phyloP scores from a whole-genome alignment of 2,888 invertebrate species.

The Iphiclides podalirius region DNA sequence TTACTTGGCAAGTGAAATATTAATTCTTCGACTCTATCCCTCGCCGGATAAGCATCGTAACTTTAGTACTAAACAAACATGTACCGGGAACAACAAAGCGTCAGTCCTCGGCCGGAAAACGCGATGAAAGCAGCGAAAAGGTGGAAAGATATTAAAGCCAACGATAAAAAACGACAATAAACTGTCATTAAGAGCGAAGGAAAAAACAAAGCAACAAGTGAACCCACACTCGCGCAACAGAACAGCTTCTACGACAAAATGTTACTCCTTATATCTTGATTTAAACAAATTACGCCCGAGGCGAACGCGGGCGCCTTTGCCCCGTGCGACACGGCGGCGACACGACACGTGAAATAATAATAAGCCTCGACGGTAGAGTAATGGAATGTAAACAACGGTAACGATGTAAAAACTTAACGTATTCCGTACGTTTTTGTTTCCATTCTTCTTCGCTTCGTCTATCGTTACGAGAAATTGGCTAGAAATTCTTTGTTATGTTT shows the following conservation, averaged over 20 bases:
- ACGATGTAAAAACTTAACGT: background rate
- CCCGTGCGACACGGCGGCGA: slow-evolving; percentile 23
- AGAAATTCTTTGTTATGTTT: too few species aligned
- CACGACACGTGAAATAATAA: slow-evolving; percentile 15
- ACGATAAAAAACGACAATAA: slow-evolving; percentile 22
- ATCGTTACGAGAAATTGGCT: too few species aligned
- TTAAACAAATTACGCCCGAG: slow-evolving; percentile 55
- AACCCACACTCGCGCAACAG: slow-evolving; percentile 17
- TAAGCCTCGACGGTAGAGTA: background rate
- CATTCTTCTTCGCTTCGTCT: too few species aligned
- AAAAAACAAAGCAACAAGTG: slow-evolving; percentile 22
- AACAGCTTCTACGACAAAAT: slow-evolving; percentile 38
- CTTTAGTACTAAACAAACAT: background rate
- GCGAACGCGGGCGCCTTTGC: slow-evolving; percentile 30
- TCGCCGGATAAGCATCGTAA: slow-evolving; percentile 1
- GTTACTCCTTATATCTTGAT: slow-evolving; percentile 49
- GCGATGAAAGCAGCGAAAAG: slow-evolving; percentile 2
- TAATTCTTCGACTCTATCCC: too few species aligned
- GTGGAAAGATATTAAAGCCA: slow-evolving; percentile 7
- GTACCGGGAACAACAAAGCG: slow-evolving; percentile 1
- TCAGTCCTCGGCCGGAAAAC: slow-evolving; percentile 3
- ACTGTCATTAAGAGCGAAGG: slow-evolving; percentile 10
- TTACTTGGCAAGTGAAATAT: background rate
- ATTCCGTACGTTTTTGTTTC: too few species aligned
- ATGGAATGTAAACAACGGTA: slow-evolving; percentile 5